These are phyloP conservation scores for Cyanistes caeruleus DNA, from an alignment of 2,113 vertebrate species.

Conservation along the genomic window DNA sequence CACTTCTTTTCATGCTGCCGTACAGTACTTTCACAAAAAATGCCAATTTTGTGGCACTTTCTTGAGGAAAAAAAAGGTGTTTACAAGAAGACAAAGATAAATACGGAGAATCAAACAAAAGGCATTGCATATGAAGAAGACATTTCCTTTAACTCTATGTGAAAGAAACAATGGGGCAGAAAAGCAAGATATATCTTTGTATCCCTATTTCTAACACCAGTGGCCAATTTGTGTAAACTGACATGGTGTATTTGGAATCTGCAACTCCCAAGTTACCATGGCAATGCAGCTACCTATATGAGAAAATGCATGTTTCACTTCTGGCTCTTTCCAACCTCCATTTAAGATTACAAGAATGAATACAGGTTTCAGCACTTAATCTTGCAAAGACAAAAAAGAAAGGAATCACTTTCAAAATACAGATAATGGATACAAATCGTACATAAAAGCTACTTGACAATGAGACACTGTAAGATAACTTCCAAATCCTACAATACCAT, in stretches of 20 bases:
- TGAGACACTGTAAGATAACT: background rate
- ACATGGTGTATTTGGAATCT: background rate
- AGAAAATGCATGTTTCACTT: conserved; percentile 5
- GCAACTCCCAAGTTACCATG: conserved; percentile 24
- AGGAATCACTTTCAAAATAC: background rate
- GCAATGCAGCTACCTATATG: conserved; percentile 38
- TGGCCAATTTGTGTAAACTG: background rate
- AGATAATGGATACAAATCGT: background rate
- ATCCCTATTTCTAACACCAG: background rate
- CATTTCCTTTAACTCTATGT: background rate
- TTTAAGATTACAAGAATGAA: background rate
- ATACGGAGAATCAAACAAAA: background rate
- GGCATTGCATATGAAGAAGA: background rate
- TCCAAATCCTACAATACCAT: background rate
- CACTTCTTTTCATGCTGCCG: background rate
- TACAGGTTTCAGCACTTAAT: background rate
- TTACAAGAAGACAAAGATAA: background rate
- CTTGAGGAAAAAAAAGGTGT: background rate
- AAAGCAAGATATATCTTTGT: background rate
- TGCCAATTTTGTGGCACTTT: background rate
- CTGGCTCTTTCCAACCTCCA: background rate
- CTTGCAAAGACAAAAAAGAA: background rate
- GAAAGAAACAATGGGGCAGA: background rate
- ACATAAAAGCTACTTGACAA: background rate
- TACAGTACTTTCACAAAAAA: background rate